These are phyloP conservation scores for Amitus sp. DNA, from an alignment of 2,888 invertebrate genomes.

Conservation along the genomic window DNA sequence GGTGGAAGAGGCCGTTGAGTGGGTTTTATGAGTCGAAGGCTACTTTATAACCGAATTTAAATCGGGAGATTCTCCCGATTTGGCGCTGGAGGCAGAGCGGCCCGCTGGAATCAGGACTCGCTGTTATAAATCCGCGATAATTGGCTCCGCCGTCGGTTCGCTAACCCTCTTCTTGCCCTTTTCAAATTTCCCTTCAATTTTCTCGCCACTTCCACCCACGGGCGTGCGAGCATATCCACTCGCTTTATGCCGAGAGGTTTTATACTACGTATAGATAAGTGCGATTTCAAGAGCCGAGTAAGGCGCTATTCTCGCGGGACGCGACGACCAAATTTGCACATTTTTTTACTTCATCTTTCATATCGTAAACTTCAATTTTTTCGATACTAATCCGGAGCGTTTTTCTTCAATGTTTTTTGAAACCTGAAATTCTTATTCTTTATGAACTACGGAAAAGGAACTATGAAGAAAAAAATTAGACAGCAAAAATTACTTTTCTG, in stretches of 20 bases:
- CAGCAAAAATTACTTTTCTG: no score
- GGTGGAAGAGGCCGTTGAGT: constrained; percentile 9
- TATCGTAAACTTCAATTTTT: constrained; percentile 2
- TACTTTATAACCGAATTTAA: constrained; percentile 40
- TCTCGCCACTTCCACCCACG: constrained; percentile 38
- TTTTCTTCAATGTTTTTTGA: not conserved
- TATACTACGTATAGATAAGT: constrained; percentile 7
- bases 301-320: not conserved
- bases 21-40: constrained; percentile 37
- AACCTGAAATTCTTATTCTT: not conserved
- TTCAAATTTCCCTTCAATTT: constrained; percentile 51
- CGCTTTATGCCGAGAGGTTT: not conserved
- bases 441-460: no score
- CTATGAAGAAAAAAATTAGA: no score
- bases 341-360: not conserved
- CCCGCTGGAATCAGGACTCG: constrained; percentile 40
- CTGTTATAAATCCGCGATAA: constrained; percentile 63
- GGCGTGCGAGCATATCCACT: constrained; percentile 20
- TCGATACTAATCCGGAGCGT: not conserved
- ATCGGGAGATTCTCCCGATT: constrained; percentile 33
- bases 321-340: constrained; percentile 9
- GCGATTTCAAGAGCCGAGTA: not conserved
- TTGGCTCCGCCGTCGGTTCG: constrained; percentile 56
- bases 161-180: constrained; percentile 46
- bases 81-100: constrained; percentile 30